Base-by-base conservation (phyloP, 2,113 vertebrate species). In the Barbus barbus region DNA sequence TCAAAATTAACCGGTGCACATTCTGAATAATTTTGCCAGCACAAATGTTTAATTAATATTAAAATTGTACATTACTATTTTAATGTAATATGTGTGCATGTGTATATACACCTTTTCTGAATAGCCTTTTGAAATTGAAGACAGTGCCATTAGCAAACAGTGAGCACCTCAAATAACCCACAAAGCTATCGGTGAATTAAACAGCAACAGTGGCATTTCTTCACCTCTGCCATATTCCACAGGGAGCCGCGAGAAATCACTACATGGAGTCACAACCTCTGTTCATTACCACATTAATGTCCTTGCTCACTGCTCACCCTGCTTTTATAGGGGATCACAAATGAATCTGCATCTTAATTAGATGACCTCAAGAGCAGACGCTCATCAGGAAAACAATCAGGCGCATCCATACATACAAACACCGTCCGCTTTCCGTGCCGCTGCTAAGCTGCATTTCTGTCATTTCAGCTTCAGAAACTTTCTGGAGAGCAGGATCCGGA, bases 321-420 rank as follows among this genome's bases (percentile, higher is more conserved):
- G 9, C 20, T 46, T 77, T 78, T 63, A 82, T 8, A 44, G 51
- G 58, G 36, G 48, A 60, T 85, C 65, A 69, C 58, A 60, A 46
- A 69, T 72, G 26, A 82, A 53, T 84, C 46, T 63, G 69, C 79
- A 61, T 24, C 63, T 84, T 87, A 85, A 89, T 88, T 86, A 83
- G 72, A 82, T 86, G 69, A 44, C 71, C 56, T 61, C 38, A 16
- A 12, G 53, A 82, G 81, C 84, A 80, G 11, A 48, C 41, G 6
- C 18, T 78, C 36, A 38, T 61, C 76, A 31, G 38, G 51, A 67
- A 22, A 46, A 46, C 28, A 38, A 51, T 46, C 58, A 58, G 63
- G n/a, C 9, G 48, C 44, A 41, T 61, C 48, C 26, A 13, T 65
- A 56, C 28, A 28, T 14, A 78, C 9, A 5, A 41, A 24, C 16